Evolutionary conservation across 1,140 invertebrate genomes (phyloP), one percentile per base, ranked within the genome.

Genomic region (Drosophila ficusphila): DNA sequence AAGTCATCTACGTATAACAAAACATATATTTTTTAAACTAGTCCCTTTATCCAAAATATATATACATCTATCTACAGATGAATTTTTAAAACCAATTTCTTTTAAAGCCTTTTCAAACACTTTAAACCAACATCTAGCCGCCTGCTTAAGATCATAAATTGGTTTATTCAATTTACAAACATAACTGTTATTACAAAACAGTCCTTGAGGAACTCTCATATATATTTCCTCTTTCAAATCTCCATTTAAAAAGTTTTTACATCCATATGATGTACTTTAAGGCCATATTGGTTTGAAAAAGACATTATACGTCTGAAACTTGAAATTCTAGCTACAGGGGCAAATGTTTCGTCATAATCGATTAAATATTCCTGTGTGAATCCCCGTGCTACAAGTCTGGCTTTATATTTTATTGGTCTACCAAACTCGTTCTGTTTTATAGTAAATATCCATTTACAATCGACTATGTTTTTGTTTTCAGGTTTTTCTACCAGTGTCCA

Each of bases 1-100:
- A 47, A 14, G 25, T 47, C 25, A 29, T 47, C 44, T 29, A 29
- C 23, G 25, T 47, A 47, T 14, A 47, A 47, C 8, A 47, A 18
- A 16, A 47, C 12, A 47, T 31, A 47, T 42, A 21, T 14, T 34
- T 34, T 34, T 34, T 34, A 34, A 34, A 34, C 12, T 34, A 12
- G n/a, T 34, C 33, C 33, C 33, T 34, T 34, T 34, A 14, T 34
- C n/a, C 33, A 34, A 34, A 34, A 34, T 34, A 34, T 34, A 14
- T 34, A 12, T 34, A 6, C n/a, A 34, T 12, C n/a, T 12, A 12
- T 34, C 31, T 12, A 34, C n/a, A 14, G 5, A 12, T 34, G n/a
- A 34, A 27, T 27, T 27, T 27, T 27, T 27, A 27, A 27, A 27
- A 27, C 25, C 25, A 27, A 27, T 27, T 8, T 27, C n/a, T 27